These are phyloP conservation scores for Matsumyia berberina DNA, from an alignment of 2,888 invertebrate genomes.

Conservation along the genomic window DNA sequence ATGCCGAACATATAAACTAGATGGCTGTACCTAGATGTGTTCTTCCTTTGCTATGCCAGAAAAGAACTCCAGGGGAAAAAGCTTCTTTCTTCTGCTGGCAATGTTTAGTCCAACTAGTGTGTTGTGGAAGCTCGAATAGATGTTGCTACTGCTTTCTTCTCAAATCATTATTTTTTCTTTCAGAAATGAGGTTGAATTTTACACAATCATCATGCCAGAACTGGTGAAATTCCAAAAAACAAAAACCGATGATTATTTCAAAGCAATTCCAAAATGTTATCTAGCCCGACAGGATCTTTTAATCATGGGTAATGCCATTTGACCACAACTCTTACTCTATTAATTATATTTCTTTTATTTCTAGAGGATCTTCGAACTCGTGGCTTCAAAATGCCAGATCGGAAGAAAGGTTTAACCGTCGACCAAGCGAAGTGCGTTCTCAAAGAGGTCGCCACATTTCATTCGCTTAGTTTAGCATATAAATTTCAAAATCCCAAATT, in stretches of 20 bases:
- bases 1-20: no score
- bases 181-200: constrained; percentile 89
- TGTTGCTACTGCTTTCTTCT: no score
- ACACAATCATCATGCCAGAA: constrained; percentile 89
- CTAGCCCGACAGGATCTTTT: constrained; percentile 86
- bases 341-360: constrained; percentile 8
- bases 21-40: no score
- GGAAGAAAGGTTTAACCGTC: constrained; percentile 86
- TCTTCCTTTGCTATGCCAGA: no score
- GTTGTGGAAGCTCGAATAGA: no score
- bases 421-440: constrained; percentile 87
- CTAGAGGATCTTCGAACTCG: constrained; percentile 86
- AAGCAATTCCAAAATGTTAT: constrained; percentile 87
- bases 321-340: no score
- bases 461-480: constrained; percentile 88
- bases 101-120: no score
- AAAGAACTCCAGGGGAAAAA: no score
- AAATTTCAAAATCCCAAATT: constrained; percentile 86
- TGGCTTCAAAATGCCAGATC: constrained; percentile 88
- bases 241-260: constrained; percentile 84
- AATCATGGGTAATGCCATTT: constrained; percentile 83
- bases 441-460: constrained; percentile 87
- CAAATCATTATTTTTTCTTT: constrained; percentile 25
- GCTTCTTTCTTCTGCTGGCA: no score
- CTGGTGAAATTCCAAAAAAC: constrained; percentile 86